Evolutionary conservation across 2,797 vertebrate species (phyloP).

Genomic region (Heteromormyrus szaboi): DNA sequence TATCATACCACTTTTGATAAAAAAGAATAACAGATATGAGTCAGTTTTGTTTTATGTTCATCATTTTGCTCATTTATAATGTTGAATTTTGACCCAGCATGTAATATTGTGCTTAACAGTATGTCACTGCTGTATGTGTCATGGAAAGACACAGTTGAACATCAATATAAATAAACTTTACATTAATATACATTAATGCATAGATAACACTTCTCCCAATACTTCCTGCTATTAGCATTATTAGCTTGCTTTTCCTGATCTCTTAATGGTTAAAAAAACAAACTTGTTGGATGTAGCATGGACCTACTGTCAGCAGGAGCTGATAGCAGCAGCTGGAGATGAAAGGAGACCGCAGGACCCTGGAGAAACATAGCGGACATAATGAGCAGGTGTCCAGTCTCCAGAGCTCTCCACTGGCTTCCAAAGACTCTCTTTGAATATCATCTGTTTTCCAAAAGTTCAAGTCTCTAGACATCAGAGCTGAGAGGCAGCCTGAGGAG

Average conservation of each 20-base stretch:
- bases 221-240: not conserved
- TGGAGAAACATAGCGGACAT: not conserved
- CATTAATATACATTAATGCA: not conserved
- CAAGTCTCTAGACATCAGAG: not conserved
- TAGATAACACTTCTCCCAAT: not conserved
- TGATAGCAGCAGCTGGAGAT: not conserved
- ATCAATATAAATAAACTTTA: not conserved
- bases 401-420: not conserved
- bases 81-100: not conserved
- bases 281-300: not conserved
- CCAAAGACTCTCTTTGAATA: not conserved
- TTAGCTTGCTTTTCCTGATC: not conserved
- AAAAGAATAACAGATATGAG: not conserved
- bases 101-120: not conserved
- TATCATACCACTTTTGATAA: not conserved
- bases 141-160: not conserved
- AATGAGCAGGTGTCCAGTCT: conserved; percentile 5
- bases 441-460: conserved; percentile 2
- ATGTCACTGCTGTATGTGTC: not conserved
- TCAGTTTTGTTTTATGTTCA: not conserved
- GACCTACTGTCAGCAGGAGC: not conserved
- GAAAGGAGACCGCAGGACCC: not conserved
- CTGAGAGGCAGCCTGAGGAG: not conserved
- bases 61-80: not conserved
- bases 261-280: not conserved